A percentile compares a stretch with the other conserved stretches of the same genome.
Evolutionary conservation across 1,140 invertebrate genomes (phyloP).

Genomic region (Pseudomyrmex cubaensis): DNA sequence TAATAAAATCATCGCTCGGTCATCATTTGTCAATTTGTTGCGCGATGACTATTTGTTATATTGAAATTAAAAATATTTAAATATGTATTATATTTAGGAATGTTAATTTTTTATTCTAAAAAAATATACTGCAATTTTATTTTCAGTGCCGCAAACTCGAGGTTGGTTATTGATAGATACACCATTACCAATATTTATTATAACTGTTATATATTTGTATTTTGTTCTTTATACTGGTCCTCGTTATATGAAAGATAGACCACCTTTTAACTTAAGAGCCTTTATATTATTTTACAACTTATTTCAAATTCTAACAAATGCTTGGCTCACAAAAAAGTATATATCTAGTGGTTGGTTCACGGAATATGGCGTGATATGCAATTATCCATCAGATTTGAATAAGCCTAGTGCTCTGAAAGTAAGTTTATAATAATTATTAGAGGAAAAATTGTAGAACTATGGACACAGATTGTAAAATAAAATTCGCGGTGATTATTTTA

Average conservation of each 20-base stretch:
- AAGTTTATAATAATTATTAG: not conserved
- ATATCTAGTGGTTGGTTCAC: conserved; percentile 62
- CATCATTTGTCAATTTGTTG: too few species aligned
- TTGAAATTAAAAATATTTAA: too few species aligned
- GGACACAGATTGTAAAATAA: too few species aligned
- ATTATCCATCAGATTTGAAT: not conserved
- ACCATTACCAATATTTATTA: conserved; percentile 83
- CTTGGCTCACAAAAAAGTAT: conserved; percentile 82
- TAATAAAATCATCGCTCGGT: too few species aligned
- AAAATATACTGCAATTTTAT: not conserved
- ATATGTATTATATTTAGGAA: too few species aligned
- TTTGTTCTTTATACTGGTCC: conserved; percentile 85
- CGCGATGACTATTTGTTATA: too few species aligned
- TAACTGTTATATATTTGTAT: conserved; percentile 84
- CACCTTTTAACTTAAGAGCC: conserved; percentile 87
- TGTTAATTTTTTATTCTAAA: too few species aligned
- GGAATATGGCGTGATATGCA: conserved; percentile 54
- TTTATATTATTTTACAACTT: conserved; percentile 87
- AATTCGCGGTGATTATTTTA: too few species aligned
- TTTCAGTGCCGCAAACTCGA: conserved; percentile 83
- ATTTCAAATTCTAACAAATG: conserved; percentile 85
- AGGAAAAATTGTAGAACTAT: not conserved
- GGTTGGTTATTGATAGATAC: conserved; percentile 86
- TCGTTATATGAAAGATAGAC: conserved; percentile 86
- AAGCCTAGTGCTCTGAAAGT: not conserved